Conservation (phyloP, 2,888 invertebrate genomes). For the Dugesia japonica region DNA sequence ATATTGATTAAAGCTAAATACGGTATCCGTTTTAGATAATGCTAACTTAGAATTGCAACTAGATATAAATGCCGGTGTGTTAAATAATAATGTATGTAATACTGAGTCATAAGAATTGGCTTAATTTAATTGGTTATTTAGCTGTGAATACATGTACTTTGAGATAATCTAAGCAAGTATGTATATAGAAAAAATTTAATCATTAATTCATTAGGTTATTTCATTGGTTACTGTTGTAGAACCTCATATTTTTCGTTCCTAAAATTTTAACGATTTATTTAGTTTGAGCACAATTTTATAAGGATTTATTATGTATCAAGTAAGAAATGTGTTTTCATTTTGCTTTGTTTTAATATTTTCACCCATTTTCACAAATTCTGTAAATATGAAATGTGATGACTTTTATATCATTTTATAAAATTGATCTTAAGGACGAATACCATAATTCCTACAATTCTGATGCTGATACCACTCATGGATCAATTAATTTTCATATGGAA, state of each 20-base stretch:
- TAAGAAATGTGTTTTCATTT: neutral
- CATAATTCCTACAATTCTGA: constrained; percentile 20
- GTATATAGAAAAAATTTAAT: constrained; percentile 6
- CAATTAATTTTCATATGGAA: constrained; percentile 26
- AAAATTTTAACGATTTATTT: neutral
- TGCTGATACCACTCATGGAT: constrained; percentile 16
- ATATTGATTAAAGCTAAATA: constrained; percentile 10
- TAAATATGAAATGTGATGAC: too few relatives aligned
- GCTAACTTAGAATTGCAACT: neutral
- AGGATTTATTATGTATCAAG: neutral
- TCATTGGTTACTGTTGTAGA: neutral
- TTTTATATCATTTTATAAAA: neutral
- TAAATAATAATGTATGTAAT: neutral
- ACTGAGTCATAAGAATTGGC: neutral
- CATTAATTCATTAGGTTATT: constrained; percentile 7
- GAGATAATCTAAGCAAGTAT: neutral
- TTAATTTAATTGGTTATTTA: neutral
- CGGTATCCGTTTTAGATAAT: neutral
- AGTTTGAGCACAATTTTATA: neutral
- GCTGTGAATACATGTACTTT: neutral
- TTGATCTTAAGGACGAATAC: constrained; percentile 6
- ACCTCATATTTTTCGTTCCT: neutral
- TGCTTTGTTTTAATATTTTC: neutral
- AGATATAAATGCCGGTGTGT: neutral
- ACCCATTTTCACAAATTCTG: too few relatives aligned